Percentiles rank a stretch among this genome's conserved stretches.
Conservation (phyloP, 2,797 vertebrate species). For the Austrolebias charrua region DNA sequence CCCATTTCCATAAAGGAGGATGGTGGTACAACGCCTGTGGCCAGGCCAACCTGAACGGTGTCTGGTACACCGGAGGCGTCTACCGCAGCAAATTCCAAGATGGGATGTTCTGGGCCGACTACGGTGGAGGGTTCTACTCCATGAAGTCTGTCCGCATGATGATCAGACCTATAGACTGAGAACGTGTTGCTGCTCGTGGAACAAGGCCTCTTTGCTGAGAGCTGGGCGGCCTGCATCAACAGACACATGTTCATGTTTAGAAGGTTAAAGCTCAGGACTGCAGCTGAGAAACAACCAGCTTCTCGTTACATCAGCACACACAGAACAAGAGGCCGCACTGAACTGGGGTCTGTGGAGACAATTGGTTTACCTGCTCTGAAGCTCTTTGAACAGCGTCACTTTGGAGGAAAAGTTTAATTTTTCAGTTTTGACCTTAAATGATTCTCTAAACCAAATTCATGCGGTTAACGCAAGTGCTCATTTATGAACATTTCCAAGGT, state of each 20-base stretch:
- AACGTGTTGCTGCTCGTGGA: constrained; percentile 14
- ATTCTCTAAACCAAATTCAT: no score
- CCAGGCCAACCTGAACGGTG: constrained; percentile 95
- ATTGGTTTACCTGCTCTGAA: no score
- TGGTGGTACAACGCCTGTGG: constrained; percentile 99
- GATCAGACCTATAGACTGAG: constrained; percentile 88
- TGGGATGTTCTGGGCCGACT: constrained; percentile 98
- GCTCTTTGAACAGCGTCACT: no score
- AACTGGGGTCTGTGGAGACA: no score
- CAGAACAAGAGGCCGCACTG: no score
- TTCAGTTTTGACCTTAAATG: no score
- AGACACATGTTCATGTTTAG: constrained; percentile 27
- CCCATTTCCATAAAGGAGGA: constrained; percentile 97
- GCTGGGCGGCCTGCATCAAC: constrained; percentile 31
- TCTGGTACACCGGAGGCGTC: constrained; percentile 97
- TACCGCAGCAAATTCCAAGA: constrained; percentile 98
- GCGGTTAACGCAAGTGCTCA: no score
- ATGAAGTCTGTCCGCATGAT: constrained; percentile 87
- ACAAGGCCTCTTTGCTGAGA: background rate
- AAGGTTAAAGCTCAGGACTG: constrained; percentile 14
- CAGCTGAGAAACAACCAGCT: no score
- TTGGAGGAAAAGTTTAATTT: no score
- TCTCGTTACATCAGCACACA: no score
- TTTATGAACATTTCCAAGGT: no score
- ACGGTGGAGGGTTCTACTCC: constrained; percentile 95